Evolutionary conservation across 2,113 vertebrate genomes (phyloP).

Genomic region (Condylura cristata): DNA sequence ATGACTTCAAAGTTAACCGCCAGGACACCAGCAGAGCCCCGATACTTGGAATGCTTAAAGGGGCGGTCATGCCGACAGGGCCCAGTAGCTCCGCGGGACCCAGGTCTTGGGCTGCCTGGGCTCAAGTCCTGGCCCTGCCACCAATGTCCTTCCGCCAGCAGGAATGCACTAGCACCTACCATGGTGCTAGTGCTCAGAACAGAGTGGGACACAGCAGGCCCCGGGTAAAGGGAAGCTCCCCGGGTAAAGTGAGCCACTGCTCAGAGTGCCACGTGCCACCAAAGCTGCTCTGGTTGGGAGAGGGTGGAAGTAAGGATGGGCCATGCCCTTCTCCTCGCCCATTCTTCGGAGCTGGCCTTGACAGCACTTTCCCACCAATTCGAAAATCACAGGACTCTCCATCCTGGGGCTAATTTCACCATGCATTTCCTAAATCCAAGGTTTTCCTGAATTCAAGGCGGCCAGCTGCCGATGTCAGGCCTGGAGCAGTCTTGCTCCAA

Average conservation of each 20-base stretch:
- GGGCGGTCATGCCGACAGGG: neutral
- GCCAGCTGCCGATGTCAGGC: neutral
- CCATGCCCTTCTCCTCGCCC: neutral
- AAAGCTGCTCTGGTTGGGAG: neutral
- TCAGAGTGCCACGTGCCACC: neutral
- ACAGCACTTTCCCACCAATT: neutral
- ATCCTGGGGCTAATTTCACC: slow-evolving; percentile 6
- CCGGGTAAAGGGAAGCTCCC: neutral
- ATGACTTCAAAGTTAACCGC: neutral
- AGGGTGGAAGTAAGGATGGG: too few relatives aligned
- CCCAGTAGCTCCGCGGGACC: neutral
- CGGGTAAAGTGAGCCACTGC: neutral
- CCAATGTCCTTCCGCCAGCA: neutral
- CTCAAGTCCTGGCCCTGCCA: neutral
- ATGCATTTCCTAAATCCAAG: neutral
- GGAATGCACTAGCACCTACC: neutral
- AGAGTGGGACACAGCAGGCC: neutral
- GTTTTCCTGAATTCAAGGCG: neutral
- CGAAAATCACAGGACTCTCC: neutral
- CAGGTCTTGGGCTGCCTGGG: neutral
- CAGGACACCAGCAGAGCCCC: neutral
- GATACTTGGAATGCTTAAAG: neutral
- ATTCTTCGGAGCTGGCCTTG: neutral
- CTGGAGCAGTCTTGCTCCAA: neutral
- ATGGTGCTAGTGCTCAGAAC: neutral